Evolutionary conservation across 2,797 vertebrate species (phyloP), one percentile per base, ranked within the genome.

Genomic region (Gadopsis marmoratus): DNA sequence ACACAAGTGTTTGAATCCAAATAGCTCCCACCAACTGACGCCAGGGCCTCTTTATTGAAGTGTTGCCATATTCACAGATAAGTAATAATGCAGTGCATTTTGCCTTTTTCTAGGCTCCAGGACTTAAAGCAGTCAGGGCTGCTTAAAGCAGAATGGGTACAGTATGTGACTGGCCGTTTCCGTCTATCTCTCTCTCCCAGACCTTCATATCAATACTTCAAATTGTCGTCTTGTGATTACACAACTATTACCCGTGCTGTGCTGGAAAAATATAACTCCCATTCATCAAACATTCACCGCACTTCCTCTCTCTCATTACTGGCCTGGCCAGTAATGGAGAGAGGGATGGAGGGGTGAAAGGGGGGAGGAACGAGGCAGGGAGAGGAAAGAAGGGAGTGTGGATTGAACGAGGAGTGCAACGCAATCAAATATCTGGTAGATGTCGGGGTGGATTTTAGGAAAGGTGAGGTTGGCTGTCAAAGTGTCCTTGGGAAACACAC

Each of bases 191-290:
- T 67, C 54, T 71, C 55, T 62, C 35, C 61, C 76, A 85, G 70
- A 85, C 82, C 81, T 59, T 81, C 61, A 69, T 72, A 82, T 83
- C 82, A 82, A 81, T 58, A 78, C 88, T 86, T 88, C 75, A 79
- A 68, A 86, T 74, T 76, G 62, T 59, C 41, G 9, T 63, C 68
- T 74, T 86, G 67, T 81, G 74, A 78, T 86, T 85, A 81, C 68
- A 78, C 80, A 81, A 79, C 79, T 80, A 66, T 84, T 75, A 84
- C 51, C 64, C 51, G 1, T 53, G 64, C 75, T 56, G 37, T 29
- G 61, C 60, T 79, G 59, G 81, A 86, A 86, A 68, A 81, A 78
- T 68, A 63, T 82, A 82, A 73, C 43, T 71, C 59, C 53, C 56
- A 59, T 68, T 73, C 71, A 78, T 84, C 71, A 82, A 78, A 79